Evolutionary conservation across 2,113 vertebrate species (phyloP).

Genomic region (Callorhinus ursinus): DNA sequence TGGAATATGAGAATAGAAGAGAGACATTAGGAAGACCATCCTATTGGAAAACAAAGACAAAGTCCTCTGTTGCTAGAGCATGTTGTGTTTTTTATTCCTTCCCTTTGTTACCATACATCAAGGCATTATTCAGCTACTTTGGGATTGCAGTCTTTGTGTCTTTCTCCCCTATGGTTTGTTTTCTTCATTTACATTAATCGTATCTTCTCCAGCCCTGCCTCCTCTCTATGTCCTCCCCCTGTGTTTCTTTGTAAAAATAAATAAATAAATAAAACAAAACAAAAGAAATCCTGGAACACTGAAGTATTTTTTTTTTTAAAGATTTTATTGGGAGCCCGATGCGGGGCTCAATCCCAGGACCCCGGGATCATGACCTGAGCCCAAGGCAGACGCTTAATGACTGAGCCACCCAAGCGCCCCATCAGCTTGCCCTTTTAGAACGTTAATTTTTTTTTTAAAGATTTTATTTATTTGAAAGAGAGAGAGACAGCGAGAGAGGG

Average conservation of each 20-base stretch:
- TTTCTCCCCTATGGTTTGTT: not conserved
- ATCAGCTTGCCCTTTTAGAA: no score
- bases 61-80: not conserved
- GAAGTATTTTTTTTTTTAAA: not conserved
- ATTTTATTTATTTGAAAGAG: no score
- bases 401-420: no score
- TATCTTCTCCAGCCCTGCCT: not conserved
- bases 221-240: not conserved
- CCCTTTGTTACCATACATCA: not conserved
- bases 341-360: no score
- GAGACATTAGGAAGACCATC: not conserved
- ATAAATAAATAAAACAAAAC: not conserved
- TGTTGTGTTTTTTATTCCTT: not conserved
- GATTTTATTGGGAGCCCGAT: no score
- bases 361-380: no score
- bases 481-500: no score
- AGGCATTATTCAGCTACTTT: not conserved
- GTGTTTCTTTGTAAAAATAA: not conserved
- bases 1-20: not conserved
- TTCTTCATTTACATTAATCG: not conserved
- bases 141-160: accelerated
- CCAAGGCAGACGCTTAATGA: no score
- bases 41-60: not conserved
- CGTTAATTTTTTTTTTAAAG: not conserved
- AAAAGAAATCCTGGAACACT: not conserved